A percentile compares a stretch with the other conserved stretches of the same genome.
Evolutionary conservation across 1,140 invertebrate species (phyloP).

Genomic region (Drosophila ficusphila): DNA sequence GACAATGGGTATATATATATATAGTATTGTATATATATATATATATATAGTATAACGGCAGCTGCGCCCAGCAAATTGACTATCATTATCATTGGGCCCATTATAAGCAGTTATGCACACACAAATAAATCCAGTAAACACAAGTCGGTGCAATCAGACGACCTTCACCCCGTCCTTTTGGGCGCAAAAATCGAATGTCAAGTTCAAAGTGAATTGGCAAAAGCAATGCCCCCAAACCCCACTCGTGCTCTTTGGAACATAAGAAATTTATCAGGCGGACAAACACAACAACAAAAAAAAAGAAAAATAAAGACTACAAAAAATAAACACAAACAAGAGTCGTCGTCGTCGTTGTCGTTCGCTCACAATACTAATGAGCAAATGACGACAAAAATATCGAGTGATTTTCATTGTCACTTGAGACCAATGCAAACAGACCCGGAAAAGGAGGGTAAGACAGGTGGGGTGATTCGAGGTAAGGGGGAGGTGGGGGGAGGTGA

Average conservation of each 20-base stretch:
- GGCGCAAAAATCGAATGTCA: constrained; percentile 74
- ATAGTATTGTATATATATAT: background rate
- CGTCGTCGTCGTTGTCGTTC: constrained; percentile 14
- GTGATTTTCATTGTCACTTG: constrained; percentile 77
- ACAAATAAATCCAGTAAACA: constrained; percentile 33
- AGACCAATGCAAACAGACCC: constrained; percentile 62
- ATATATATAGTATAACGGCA: constrained; percentile 31
- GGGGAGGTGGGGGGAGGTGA: background rate
- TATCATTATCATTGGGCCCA: constrained; percentile 70
- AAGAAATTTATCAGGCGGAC: constrained; percentile 69
- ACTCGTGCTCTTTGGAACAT: constrained; percentile 38
- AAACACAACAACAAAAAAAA: constrained; percentile 22
- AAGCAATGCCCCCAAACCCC: constrained; percentile 39
- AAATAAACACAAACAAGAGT: constrained; percentile 34
- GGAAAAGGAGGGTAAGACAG: constrained; percentile 27
- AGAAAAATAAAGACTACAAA: background rate
- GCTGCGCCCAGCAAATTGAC: constrained; percentile 66
- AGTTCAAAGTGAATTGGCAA: constrained; percentile 73
- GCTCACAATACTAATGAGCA: constrained; percentile 68
- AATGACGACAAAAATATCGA: constrained; percentile 63
- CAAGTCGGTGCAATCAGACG: constrained; percentile 21
- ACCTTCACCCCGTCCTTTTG: constrained; percentile 71
- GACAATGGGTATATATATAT: constrained; percentile 58
- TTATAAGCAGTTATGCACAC: constrained; percentile 54
- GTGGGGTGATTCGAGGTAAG: background rate